Base-by-base conservation (phyloP, 1,140 invertebrate genomes). In the Agrilus planipennis region DNA sequence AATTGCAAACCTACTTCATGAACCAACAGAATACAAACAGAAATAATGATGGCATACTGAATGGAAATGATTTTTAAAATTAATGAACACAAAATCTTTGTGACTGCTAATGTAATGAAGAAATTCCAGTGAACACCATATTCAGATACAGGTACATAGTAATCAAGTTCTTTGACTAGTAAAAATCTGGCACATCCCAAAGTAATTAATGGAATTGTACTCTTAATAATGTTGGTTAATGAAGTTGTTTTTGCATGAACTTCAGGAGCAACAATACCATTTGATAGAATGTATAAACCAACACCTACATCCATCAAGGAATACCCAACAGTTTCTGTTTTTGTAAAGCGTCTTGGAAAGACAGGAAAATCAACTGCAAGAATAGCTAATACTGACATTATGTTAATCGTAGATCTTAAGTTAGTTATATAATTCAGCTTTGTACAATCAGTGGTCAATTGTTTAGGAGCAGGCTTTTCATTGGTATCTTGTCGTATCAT, bases 81-180 rank as follows among this genome's bases (percentile, higher is more conserved):
- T 21, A 76, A 44, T 18, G 72, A 73, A 16, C 75, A 75, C 15
- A 85, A 53, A 1, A 91, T 56, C 71, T 89, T 91, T 4, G 88
- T 79, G 29, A 81, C 64, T 17, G 84, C 87, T 23, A 97, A 60
- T 1, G 89, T 95, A 41, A 94, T 79, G 57, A 96, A 97, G 59
- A 97, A 97, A 62, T 98, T 98, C 88, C 92, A 94, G 65, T 96
- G 91, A 4, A 84, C 70, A 2, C 93, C 94, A 70, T 97, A 98
- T 58, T 97, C 94, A 4, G 78, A 75, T 0, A 87, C 72, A 62
- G 91, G 84, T 54, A 84, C 78, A 39, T 89, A 81, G 63, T 97
- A 97, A 40, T 84, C 72, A 2, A 79, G 60, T 41, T 69, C 53
- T 54, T 75, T 75, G 9, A 81, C 64, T n/a, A 74, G 60, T 2